phyloP scores from a whole-genome alignment of 2,797 vertebrate species.

The Bradypodion ventrale region DNA sequence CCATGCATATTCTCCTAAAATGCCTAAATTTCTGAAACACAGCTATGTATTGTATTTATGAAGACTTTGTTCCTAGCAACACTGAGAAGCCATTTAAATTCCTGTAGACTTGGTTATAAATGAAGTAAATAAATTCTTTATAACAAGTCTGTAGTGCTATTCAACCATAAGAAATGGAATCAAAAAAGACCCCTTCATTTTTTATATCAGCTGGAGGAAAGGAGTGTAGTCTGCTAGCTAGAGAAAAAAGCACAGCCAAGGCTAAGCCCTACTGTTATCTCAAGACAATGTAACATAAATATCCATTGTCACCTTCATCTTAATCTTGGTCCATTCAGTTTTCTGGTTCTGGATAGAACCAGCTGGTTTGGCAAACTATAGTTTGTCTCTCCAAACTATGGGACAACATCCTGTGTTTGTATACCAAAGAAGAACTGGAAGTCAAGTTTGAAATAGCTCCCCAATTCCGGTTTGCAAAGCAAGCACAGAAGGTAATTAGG shows the following conservation, averaged over 20 bases:
- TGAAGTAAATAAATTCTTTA: constrained; percentile 36
- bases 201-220: constrained; percentile 52
- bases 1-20: background rate
- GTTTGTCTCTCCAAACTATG: background rate
- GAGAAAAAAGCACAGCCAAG: background rate
- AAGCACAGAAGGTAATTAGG: background rate
- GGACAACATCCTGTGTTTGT: background rate
- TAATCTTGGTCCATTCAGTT: background rate
- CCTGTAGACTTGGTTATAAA: constrained; percentile 34
- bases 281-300: background rate
- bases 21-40: constrained; percentile 10
- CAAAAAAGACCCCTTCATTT: constrained; percentile 34
- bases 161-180: constrained; percentile 26
- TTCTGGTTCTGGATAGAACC: too few relatives aligned
- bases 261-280: background rate
- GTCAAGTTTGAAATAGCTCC: background rate
- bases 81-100: constrained; percentile 11
- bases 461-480: background rate
- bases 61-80: constrained; percentile 9
- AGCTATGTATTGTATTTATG: background rate
- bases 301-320: background rate
- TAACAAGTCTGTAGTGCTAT: constrained; percentile 50
- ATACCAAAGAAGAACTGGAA: background rate
- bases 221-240: background rate
- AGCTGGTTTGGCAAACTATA: background rate